A percentile compares a stretch with the other conserved stretches of the same genome.
Conservation (phyloP, 2,113 vertebrate genomes). For the Amphiprion percula region DNA sequence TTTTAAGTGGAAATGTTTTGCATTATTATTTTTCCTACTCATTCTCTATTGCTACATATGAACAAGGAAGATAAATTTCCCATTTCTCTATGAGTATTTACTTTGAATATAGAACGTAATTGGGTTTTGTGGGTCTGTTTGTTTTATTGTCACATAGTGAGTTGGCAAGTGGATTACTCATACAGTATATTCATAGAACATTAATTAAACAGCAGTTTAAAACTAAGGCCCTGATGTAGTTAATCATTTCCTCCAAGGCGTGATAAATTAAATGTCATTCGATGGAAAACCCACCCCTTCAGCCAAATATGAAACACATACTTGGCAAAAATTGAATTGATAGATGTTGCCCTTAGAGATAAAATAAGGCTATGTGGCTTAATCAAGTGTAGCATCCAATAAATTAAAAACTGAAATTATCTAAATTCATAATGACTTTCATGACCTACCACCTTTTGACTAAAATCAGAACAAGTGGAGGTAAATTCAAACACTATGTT, state of each 20-base stretch:
- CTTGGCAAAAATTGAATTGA: slow-evolving; percentile 63
- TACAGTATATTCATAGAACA: slow-evolving; percentile 59
- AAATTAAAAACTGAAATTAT: slow-evolving; percentile 40
- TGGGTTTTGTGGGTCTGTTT: slow-evolving; percentile 74
- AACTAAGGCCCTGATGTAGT: slow-evolving; percentile 64
- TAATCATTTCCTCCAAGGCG: slow-evolving; percentile 71
- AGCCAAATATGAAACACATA: slow-evolving; percentile 68
- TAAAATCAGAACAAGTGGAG: slow-evolving; percentile 33
- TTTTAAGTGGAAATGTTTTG: slow-evolving; percentile 92
- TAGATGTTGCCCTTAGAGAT: slow-evolving; percentile 67
- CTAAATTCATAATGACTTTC: slow-evolving; percentile 55
- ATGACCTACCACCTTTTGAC: slow-evolving; percentile 33
- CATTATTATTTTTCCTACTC: slow-evolving; percentile 87
- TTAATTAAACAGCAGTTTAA: slow-evolving; percentile 74
- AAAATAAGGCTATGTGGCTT: slow-evolving; percentile 53
- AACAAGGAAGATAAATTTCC: slow-evolving; percentile 63
- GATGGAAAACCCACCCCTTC: slow-evolving; percentile 55
- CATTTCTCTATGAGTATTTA: slow-evolving; percentile 69
- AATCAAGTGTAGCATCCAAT: slow-evolving; percentile 57
- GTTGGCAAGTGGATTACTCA: slow-evolving; percentile 68
- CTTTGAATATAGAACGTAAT: slow-evolving; percentile 72
- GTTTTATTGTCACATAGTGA: slow-evolving; percentile 71
- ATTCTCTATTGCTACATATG: slow-evolving; percentile 87
- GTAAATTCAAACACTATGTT: slow-evolving; percentile 24
- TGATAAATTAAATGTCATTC: slow-evolving; percentile 72